These are phyloP conservation scores for Odontamblyopus lacepedii DNA, from an alignment of 2,797 vertebrate species.

Conservation along the genomic window DNA sequence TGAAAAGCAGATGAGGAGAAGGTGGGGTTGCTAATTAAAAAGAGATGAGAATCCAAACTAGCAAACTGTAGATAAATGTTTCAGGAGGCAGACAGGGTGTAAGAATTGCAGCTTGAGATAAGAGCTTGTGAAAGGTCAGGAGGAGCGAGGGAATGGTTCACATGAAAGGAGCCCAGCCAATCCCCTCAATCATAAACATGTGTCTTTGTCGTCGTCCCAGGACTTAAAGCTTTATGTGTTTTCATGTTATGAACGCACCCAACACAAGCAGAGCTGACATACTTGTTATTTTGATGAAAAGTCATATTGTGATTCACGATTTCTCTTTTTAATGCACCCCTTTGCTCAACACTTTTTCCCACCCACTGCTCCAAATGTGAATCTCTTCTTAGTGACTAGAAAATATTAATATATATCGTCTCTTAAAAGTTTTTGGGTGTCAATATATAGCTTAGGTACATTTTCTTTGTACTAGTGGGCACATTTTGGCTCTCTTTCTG, in stretches of 20 bases:
- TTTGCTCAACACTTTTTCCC: too few relatives aligned
- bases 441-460: too few relatives aligned
- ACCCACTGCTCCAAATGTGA: too few relatives aligned
- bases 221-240: conserved; percentile 32
- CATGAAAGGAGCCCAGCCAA: conserved; percentile 83
- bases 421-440: too few relatives aligned
- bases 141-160: conserved; percentile 81
- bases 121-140: conserved; percentile 63
- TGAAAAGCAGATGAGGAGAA: conserved; percentile 73
- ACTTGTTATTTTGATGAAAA: neutral
- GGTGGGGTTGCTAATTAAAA: conserved; percentile 34
- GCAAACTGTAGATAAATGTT: conserved; percentile 19
- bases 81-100: conserved; percentile 16
- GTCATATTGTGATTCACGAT: too few relatives aligned
- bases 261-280: neutral
- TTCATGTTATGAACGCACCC: conserved; percentile 3
- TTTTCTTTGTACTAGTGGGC: too few relatives aligned
- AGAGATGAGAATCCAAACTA: conserved; percentile 17
- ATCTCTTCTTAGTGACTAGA: too few relatives aligned
- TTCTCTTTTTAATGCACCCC: too few relatives aligned
- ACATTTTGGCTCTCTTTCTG: too few relatives aligned
- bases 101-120: conserved; percentile 46
- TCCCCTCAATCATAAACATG: conserved; percentile 93
- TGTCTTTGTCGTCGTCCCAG: conserved; percentile 75
- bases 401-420: too few relatives aligned